These are phyloP conservation scores for Shargacucullia verbasci DNA, from an alignment of 2,888 invertebrate genomes.

Conservation along the genomic window DNA sequence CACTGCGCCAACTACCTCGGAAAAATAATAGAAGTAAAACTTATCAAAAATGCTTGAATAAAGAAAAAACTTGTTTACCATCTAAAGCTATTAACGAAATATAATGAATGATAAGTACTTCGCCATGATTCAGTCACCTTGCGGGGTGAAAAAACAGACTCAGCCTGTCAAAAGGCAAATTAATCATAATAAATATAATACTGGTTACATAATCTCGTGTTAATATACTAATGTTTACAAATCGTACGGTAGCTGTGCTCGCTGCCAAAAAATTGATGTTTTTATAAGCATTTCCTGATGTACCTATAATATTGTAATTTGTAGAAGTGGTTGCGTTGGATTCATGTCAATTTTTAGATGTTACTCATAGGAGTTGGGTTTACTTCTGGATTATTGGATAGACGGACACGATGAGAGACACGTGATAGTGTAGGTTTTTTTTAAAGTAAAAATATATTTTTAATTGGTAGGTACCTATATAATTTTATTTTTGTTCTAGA, in stretches of 20 bases:
- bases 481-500: too few relatives aligned
- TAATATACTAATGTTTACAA: conserved; percentile 16
- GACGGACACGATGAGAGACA: background rate
- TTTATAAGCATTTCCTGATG: conserved; percentile 22
- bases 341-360: conserved; percentile 24
- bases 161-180: background rate
- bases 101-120: background rate
- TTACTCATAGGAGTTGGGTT: conserved; percentile 12
- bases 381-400: background rate
- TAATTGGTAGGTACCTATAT: too few relatives aligned
- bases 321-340: conserved; percentile 13
- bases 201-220: background rate
- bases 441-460: too few relatives aligned
- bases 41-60: background rate
- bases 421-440: too few relatives aligned
- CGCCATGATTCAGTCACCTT: background rate
- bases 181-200: background rate
- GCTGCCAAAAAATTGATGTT: conserved; percentile 41
- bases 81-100: background rate
- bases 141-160: background rate
- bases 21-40: background rate
- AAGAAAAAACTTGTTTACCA: background rate
- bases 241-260: background rate
- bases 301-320: conserved; percentile 17
- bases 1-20: too few relatives aligned